phyloP scores from a whole-genome alignment of 1,140 invertebrate genomes.

The Lithobius niger region DNA sequence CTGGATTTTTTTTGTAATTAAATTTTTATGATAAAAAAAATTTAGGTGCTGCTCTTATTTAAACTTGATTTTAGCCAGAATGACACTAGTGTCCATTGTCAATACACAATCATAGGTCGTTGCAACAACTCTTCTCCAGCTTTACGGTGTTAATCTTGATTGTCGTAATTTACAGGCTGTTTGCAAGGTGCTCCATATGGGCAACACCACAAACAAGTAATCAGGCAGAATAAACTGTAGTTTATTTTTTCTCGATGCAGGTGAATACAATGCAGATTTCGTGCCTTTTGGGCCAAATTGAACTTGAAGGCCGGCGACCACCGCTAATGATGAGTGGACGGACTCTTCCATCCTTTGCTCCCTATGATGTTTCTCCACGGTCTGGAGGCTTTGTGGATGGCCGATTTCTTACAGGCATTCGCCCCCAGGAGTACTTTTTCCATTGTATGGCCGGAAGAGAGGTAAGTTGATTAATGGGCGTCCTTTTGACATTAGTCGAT shows the following conservation, averaged over 20 bases:
- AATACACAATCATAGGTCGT: no score
- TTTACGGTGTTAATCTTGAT: no score
- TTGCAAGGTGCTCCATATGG: no score
- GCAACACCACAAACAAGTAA: no score
- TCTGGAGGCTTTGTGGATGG: constrained; percentile 94
- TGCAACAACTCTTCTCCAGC: no score
- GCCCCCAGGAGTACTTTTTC: constrained; percentile 97
- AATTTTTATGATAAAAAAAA: no score
- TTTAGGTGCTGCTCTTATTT: no score
- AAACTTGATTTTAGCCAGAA: no score
- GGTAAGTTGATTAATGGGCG: constrained; percentile 38
- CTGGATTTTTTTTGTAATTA: no score
- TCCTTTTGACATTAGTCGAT: no score
- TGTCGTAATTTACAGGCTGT: no score
- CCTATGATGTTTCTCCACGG: constrained; percentile 76
- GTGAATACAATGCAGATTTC: constrained; percentile 98
- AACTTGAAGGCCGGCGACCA: constrained; percentile 92
- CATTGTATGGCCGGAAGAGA: constrained; percentile 99
- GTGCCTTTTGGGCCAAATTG: constrained; percentile 91
- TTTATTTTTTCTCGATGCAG: constrained; percentile 18
- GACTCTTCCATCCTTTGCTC: constrained; percentile 80
- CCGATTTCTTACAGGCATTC: constrained; percentile 92
- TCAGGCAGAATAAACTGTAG: neutral
- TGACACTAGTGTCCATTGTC: no score
- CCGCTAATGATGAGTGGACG: constrained; percentile 87